Percentiles rank a stretch among this genome's conserved stretches.
phyloP scores from a whole-genome alignment of 1,140 invertebrate species.

The Popillia japonica region DNA sequence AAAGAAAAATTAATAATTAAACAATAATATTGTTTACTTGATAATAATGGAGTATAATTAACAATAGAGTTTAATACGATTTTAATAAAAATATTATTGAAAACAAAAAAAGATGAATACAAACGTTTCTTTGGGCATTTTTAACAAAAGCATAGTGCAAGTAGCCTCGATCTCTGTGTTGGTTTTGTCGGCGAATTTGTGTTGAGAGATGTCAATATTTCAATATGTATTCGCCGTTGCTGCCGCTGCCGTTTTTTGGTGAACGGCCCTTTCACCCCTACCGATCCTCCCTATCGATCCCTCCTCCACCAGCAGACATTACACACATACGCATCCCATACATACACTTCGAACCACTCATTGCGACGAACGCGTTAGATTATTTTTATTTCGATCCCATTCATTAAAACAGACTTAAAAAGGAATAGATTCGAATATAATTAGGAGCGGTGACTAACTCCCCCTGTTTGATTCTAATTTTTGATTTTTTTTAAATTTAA shows the following conservation, averaged over 20 bases:
- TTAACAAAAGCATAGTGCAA: conserved; percentile 33
- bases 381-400: too few species aligned
- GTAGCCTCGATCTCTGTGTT: conserved; percentile 27
- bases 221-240: conserved; percentile 37
- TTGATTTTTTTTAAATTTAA: too few species aligned
- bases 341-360: too few species aligned
- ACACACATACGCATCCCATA: neutral
- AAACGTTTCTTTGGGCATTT: conserved; percentile 57
- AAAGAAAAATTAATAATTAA: conserved; percentile 52
- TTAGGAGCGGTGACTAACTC: too few species aligned
- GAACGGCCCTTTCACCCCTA: conserved; percentile 25
- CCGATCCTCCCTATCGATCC: too few species aligned
- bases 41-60: conserved; percentile 53
- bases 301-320: too few species aligned
- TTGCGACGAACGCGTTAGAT: too few species aligned
- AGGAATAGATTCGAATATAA: too few species aligned
- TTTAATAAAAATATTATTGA: conserved; percentile 52
- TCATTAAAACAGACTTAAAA: too few species aligned
- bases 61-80: conserved; percentile 57
- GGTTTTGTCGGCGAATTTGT: conserved; percentile 38
- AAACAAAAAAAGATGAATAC: conserved; percentile 38
- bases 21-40: conserved; percentile 56
- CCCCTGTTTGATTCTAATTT: too few species aligned
- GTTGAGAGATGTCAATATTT: conserved; percentile 11
- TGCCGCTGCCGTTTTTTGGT: conserved; percentile 40